phyloP scores from a whole-genome alignment of 2,113 vertebrate species.

The Varanus komodoensis region DNA sequence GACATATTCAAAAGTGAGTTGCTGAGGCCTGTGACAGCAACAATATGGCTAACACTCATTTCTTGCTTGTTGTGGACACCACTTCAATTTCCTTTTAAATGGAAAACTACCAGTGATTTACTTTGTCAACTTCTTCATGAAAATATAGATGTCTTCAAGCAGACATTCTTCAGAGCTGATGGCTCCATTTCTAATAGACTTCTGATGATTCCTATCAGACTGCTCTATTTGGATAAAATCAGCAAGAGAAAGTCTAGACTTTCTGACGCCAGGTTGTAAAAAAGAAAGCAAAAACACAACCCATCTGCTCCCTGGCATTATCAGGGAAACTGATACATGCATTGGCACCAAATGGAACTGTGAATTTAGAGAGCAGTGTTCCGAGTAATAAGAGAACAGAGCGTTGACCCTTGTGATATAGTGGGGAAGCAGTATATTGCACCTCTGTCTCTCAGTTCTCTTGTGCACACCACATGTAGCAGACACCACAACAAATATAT shows the following conservation, averaged over 20 bases:
- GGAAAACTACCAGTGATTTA: neutral
- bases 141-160: neutral
- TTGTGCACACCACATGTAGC: neutral
- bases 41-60: neutral
- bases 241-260: neutral
- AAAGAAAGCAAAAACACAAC: neutral
- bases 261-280: neutral
- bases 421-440: neutral
- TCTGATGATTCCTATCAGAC: neutral
- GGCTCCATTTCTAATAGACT: slow-evolving; percentile 3
- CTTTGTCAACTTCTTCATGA: neutral
- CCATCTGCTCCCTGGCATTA: neutral
- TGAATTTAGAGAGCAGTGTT: neutral
- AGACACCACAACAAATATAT: neutral
- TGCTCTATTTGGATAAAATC: neutral
- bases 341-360: neutral
- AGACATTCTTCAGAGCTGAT: neutral
- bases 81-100: neutral
- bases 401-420: neutral
- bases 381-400: neutral
- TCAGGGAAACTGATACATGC: slow-evolving; percentile 4
- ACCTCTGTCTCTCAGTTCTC: neutral
- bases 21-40: neutral
- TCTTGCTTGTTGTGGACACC: neutral
- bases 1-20: neutral